Percentiles rank a stretch among this genome's conserved stretches.
Conservation (phyloP, 2,797 vertebrate species). For the Sebastolobus altivelis region DNA sequence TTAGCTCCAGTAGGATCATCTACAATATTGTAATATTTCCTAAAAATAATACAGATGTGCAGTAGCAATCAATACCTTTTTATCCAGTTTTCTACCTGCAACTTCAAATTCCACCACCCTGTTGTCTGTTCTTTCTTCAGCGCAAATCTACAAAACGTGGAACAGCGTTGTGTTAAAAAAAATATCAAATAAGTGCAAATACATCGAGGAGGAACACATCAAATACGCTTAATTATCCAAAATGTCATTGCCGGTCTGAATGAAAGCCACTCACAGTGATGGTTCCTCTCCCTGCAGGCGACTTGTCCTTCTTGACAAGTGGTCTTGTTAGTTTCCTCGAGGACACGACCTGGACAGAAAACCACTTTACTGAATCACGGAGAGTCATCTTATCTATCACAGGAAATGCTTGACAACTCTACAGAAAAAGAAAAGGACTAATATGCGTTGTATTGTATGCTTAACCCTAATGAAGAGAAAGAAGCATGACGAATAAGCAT, state of each 20-base stretch:
- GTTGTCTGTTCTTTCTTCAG: slow-evolving; percentile 96
- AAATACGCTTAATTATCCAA: background rate
- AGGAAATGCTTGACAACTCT: background rate
- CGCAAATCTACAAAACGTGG: slow-evolving; percentile 86
- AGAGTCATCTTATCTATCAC: background rate
- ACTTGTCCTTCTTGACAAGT: slow-evolving; percentile 89
- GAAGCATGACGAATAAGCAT: background rate
- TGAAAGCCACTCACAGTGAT: slow-evolving; percentile 87
- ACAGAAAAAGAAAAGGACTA: background rate
- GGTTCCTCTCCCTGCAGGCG: slow-evolving; percentile 91
- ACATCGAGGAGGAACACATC: background rate
- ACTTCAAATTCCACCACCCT: slow-evolving; percentile 91
- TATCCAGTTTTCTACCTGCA: slow-evolving; percentile 95
- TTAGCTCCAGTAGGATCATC: background rate
- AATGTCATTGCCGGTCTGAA: background rate
- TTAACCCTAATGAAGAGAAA: background rate
- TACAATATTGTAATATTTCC: background rate
- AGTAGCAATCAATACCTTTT: slow-evolving; percentile 85
- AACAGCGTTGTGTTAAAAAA: background rate
- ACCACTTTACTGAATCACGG: background rate
- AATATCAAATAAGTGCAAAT: background rate
- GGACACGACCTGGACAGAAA: slow-evolving; percentile 90
- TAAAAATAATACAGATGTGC: background rate
- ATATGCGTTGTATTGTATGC: background rate
- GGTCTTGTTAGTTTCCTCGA: slow-evolving; percentile 90